Percentiles rank a stretch among this genome's conserved stretches.
These are phyloP conservation scores for Bellardia pandia DNA, from an alignment of 2,888 invertebrate species.

Conservation along the genomic window DNA sequence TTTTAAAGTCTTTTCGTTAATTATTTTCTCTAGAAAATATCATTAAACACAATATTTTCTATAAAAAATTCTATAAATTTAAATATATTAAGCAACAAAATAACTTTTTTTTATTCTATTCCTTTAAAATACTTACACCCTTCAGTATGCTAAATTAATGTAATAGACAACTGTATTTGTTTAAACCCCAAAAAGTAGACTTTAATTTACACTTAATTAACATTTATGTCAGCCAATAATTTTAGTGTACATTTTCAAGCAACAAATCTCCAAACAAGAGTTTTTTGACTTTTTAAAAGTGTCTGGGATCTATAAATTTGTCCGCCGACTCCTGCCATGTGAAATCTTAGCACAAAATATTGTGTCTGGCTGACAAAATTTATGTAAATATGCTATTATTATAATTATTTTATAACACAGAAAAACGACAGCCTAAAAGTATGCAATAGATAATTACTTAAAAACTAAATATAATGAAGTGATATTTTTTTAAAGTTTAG, in stretches of 20 bases:
- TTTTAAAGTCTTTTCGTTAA: too few relatives aligned
- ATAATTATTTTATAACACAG: not conserved
- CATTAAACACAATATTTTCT: too few relatives aligned
- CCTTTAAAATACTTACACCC: not conserved
- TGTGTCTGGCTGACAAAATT: not conserved
- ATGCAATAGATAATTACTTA: not conserved
- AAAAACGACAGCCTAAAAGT: slow-evolving; percentile 11
- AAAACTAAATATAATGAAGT: too few relatives aligned
- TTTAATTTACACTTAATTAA: slow-evolving; percentile 14
- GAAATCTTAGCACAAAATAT: not conserved
- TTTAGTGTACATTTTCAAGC: not conserved
- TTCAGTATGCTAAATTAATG: slow-evolving; percentile 18
- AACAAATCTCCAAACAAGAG: slow-evolving; percentile 3
- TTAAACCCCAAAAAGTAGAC: slow-evolving; percentile 6
- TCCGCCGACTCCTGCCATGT: not conserved
- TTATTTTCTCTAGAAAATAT: too few relatives aligned
- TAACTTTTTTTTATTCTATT: not conserved
- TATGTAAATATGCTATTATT: not conserved
- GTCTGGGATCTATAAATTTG: not conserved
- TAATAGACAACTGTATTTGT: not conserved
- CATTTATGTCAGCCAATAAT: slow-evolving; percentile 10
- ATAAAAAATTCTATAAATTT: too few relatives aligned
- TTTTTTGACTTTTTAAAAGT: slow-evolving; percentile 32
- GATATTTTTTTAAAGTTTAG: too few relatives aligned
- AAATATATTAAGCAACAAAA: too few relatives aligned